Evolutionary conservation across 1,140 invertebrate genomes (phyloP), one percentile per base, ranked within the genome.

Genomic region (Glomeris maerens): DNA sequence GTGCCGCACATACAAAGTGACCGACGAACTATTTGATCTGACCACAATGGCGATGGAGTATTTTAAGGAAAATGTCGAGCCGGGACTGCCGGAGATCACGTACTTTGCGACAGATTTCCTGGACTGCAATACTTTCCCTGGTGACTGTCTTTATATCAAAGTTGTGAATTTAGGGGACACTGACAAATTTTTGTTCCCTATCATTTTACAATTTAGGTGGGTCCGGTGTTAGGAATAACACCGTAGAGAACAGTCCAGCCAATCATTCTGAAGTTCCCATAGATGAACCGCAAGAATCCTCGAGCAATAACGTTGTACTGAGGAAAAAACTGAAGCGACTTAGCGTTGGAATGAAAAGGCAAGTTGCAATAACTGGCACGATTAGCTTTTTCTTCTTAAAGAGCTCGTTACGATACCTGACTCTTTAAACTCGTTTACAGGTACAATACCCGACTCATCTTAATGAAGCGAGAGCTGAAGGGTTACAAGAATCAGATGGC

Each of bases 21-120:
- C 83, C 4, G 86, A 89, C 68, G 85, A 90, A 66, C 69, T 90
- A n/a, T 89, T 88, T 71, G 86, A 89, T 72, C 70, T 90, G 45
- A 87, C 84, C 26, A 87, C 85, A 22, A 89, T 89, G 85, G 85
- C 86, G 23, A 88, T 89, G 84, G 85, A 90, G 66, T 89, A 88
- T 67, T 90, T 89, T 60, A 88, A 87, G 64, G 86, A 90, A 67
- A 80, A 80, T 55, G 86, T 90, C 61, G 85, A 89, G 65, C 82
- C 84, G 27, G 81, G 78, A 52, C 70, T 90, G 55, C 85, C 85
- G 25, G 83, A 87, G 66, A 84, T 90, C 53, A 80, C 82, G 21
- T 88, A 84, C 65, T 86, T 88, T 68, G 80, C 80, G 53, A 77
- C 83, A 25, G 83, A 86, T 62, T 86, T 86, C 64, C 71, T 83